Evolutionary conservation across 92 coral and sea anemone species (phyloP).

Genomic region (Porites cylindrica): DNA sequence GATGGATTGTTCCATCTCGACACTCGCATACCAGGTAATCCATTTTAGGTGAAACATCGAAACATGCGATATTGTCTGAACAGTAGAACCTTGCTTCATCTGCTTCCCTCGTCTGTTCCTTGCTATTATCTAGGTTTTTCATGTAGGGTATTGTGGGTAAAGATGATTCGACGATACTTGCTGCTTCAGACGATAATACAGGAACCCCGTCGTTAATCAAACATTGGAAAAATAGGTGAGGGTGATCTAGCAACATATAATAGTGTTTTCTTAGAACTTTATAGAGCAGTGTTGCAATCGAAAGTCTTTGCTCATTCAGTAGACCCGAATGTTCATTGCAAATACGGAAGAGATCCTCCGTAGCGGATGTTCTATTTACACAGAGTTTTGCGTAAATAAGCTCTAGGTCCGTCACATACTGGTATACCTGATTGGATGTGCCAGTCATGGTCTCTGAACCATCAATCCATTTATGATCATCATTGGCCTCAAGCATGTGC

Average conservation of each 20-base stretch:
- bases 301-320: no score
- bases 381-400: slow-evolving; percentile 23
- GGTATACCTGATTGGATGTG: no score
- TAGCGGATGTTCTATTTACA: background rate
- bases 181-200: background rate
- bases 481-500: slow-evolving; percentile 29
- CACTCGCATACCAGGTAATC: slow-evolving; percentile 29
- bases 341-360: no score
- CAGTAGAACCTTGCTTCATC: slow-evolving; percentile 2
- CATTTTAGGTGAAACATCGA: slow-evolving; percentile 38
- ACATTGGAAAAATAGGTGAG: background rate
- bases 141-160: no score
- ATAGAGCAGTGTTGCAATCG: no score
- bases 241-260: background rate
- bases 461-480: no score
- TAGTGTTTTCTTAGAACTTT: background rate
- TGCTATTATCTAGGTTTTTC: no score
- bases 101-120: no score
- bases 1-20: slow-evolving; percentile 19
- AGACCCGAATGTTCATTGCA: no score
- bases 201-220: background rate
- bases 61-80: slow-evolving; percentile 21
- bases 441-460: no score
- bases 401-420: no score
- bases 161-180: background rate